phyloP scores from a whole-genome alignment of 2,888 invertebrate genomes.

The Plebejus melissa region DNA sequence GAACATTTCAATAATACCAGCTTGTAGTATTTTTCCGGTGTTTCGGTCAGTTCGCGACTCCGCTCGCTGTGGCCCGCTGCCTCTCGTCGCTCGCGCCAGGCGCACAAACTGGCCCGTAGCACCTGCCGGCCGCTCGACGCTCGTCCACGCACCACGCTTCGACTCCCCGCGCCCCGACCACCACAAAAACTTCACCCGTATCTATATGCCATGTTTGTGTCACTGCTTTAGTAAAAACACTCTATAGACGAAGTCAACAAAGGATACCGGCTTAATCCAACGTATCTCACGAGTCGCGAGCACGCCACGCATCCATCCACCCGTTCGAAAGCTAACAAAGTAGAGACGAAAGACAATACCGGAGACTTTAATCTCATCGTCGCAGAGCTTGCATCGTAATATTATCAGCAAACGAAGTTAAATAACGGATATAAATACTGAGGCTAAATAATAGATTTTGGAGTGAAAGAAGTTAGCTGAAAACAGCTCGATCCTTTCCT shows the following conservation, averaged over 20 bases:
- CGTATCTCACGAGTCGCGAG: neutral
- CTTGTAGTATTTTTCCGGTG: neutral
- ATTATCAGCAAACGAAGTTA: neutral
- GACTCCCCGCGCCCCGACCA: neutral
- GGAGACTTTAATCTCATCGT: neutral
- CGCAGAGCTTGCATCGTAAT: neutral
- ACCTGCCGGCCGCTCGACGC: neutral
- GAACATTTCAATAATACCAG: neutral
- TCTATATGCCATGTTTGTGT: conserved; percentile 19
- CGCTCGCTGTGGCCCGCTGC: neutral
- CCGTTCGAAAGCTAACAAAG: neutral
- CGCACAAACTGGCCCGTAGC: conserved; percentile 5
- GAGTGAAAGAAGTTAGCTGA: too few species aligned
- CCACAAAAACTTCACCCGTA: conserved; percentile 21
- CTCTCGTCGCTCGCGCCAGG: neutral
- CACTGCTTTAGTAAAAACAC: neutral
- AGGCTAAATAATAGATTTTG: too few species aligned
- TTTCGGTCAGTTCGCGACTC: neutral
- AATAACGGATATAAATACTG: too few species aligned
- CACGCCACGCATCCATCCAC: neutral
- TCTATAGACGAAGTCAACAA: neutral
- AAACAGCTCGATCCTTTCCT: neutral
- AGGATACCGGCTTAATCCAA: neutral
- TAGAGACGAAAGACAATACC: neutral
- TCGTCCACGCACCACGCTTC: conserved; percentile 3